Percentiles rank a stretch among this genome's conserved stretches.
Conservation (phyloP, 2,888 invertebrate genomes). For the Scaptomyza caliginosa region DNA sequence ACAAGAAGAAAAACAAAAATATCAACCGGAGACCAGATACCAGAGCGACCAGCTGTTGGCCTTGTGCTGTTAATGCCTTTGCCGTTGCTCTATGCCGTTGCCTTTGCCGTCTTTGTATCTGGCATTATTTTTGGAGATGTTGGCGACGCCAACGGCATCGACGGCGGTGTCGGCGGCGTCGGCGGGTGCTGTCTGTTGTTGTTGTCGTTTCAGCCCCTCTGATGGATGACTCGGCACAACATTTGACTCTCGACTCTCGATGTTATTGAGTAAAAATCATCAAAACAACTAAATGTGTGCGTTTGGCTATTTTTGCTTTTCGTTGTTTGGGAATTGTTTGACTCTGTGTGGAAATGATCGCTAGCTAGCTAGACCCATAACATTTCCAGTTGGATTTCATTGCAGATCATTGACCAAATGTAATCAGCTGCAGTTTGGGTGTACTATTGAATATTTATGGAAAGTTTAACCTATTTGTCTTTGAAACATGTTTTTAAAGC, state of each 20-base stretch:
- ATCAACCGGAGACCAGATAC: slow-evolving; percentile 35
- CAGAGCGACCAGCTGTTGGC: slow-evolving; percentile 61
- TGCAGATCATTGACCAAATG: slow-evolving; percentile 27
- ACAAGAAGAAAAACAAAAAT: slow-evolving; percentile 23
- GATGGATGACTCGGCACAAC: slow-evolving; percentile 57
- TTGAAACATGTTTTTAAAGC: not conserved
- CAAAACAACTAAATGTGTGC: slow-evolving; percentile 37
- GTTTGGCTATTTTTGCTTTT: slow-evolving; percentile 43
- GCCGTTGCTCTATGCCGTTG: slow-evolving; percentile 29
- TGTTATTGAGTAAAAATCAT: slow-evolving; percentile 31
- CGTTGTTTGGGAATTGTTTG: slow-evolving; percentile 20
- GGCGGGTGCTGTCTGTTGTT: slow-evolving; percentile 31
- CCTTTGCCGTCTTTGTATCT: slow-evolving; percentile 42
- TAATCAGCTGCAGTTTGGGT: slow-evolving; percentile 38
- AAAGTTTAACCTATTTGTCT: not conserved
- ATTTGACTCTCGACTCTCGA: slow-evolving; percentile 17
- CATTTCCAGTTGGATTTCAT: slow-evolving; percentile 42
- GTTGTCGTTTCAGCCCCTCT: slow-evolving; percentile 44
- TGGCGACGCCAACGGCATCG: slow-evolving; percentile 22
- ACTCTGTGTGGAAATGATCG: slow-evolving; percentile 35
- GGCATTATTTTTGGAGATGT: slow-evolving; percentile 65
- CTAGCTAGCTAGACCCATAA: slow-evolving; percentile 7
- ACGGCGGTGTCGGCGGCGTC: not conserved
- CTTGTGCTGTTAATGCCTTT: slow-evolving; percentile 61
- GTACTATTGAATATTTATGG: not conserved